phyloP scores from a whole-genome alignment of 2,797 vertebrate genomes.

The Coilia nasus region DNA sequence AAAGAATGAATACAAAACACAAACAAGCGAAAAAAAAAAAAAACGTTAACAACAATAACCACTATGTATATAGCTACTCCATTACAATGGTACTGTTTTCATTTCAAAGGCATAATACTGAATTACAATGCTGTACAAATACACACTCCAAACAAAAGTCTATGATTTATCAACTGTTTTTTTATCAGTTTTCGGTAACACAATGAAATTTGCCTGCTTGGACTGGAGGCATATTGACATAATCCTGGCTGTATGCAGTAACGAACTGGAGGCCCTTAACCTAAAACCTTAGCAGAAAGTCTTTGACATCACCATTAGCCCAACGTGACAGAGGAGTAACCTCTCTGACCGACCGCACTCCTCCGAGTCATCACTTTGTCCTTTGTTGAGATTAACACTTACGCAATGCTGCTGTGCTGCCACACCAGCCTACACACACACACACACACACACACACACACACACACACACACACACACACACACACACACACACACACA shows the following conservation, averaged over 20 bases:
- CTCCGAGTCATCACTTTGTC: conserved; percentile 62
- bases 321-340: not conserved
- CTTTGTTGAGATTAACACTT: conserved; percentile 54
- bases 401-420: conserved; percentile 51
- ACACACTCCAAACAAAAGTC: conserved; percentile 43
- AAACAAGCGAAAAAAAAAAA: conserved; percentile 17
- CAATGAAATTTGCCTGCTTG: not conserved
- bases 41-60: conserved; percentile 27
- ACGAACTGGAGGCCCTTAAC: conserved; percentile 51
- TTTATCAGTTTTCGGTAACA: conserved; percentile 7
- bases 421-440: conserved; percentile 27
- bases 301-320: not conserved
- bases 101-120: conserved; percentile 62
- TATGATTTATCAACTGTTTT: not conserved
- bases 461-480: conserved; percentile 31
- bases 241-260: conserved; percentile 50
- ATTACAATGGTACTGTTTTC: conserved; percentile 44
- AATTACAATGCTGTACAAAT: conserved; percentile 52
- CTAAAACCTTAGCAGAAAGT: not conserved
- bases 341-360: conserved; percentile 25
- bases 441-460: conserved; percentile 12
- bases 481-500: conserved; percentile 26
- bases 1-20: conserved; percentile 34
- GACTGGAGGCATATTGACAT: not conserved
- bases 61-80: conserved; percentile 43